Percentiles rank a stretch among this genome's conserved stretches.
phyloP scores from a whole-genome alignment of 37 sponge, comb jelly and placozoan species.

The Theonella swinhoei region DNA sequence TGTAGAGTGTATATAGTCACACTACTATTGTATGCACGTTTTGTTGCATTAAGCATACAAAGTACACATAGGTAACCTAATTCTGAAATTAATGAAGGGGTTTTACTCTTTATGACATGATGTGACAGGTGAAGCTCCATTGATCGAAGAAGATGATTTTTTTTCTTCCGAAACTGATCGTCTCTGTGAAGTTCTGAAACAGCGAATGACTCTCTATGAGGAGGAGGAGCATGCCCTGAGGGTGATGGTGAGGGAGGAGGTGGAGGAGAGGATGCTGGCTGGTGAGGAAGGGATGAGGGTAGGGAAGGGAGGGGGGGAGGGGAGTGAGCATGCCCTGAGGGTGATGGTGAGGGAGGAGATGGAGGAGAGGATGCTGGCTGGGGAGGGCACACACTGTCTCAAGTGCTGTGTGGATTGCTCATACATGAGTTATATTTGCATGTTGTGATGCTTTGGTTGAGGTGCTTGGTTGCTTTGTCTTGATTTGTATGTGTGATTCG shows the following conservation, averaged over 20 bases:
- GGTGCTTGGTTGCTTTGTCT: too few species aligned
- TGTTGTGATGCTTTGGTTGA: too few species aligned
- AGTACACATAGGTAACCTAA: too few species aligned
- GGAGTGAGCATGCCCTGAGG: conserved; percentile 52
- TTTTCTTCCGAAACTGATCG: neutral
- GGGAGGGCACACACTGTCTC: too few species aligned
- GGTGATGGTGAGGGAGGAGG: conserved; percentile 52
- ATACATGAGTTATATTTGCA: too few species aligned
- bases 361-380: conserved; percentile 21
- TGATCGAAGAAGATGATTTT: conserved; percentile 29
- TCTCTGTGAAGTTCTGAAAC: conserved; percentile 2
- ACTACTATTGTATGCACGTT: too few species aligned
- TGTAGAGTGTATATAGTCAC: too few species aligned
- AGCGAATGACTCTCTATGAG: conserved; percentile 20
- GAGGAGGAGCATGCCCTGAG: conserved; percentile 57
- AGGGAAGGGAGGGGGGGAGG: conserved; percentile 3
- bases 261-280: conserved; percentile 26
- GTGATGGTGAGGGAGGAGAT: conserved; percentile 55
- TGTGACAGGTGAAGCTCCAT: conserved; percentile 45
- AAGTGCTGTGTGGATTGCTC: too few species aligned
- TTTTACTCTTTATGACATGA: too few species aligned
- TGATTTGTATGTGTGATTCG: too few species aligned
- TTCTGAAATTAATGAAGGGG: too few species aligned
- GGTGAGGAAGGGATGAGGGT: neutral
- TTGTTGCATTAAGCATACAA: too few species aligned